A percentile compares a stretch with the other conserved stretches of the same genome.
These are phyloP conservation scores for Anastrepha ludens DNA, from an alignment of 1,140 invertebrate genomes.

Conservation along the genomic window DNA sequence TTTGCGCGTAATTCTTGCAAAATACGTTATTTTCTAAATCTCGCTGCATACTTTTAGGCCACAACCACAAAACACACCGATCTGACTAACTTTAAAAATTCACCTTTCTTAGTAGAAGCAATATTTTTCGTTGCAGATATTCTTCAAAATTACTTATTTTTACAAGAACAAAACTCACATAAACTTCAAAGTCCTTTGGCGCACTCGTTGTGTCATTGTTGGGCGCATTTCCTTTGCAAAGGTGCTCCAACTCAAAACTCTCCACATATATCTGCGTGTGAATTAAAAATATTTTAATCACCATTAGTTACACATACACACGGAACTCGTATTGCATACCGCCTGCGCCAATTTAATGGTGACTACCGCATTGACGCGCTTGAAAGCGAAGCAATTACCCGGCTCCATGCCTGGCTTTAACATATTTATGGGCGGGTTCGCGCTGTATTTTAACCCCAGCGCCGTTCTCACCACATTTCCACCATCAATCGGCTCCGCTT, in stretches of 20 bases:
- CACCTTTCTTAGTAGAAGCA: no score
- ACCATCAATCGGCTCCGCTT: conserved; percentile 30
- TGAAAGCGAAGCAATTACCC: conserved; percentile 66
- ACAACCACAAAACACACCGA: not conserved
- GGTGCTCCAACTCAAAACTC: conserved; percentile 61
- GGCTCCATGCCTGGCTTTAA: conserved; percentile 60
- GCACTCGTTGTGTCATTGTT: conserved; percentile 61
- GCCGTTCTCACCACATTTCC: conserved; percentile 58
- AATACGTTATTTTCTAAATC: not conserved
- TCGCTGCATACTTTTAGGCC: not conserved
- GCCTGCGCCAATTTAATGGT: conserved; percentile 60
- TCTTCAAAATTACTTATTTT: not conserved
- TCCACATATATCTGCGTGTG: conserved; percentile 61
- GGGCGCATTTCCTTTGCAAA: conserved; percentile 64
- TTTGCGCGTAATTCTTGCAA: not conserved
- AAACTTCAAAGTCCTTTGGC: conserved; percentile 67
- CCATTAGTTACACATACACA: not conserved
- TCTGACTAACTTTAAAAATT: no score
- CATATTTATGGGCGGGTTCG: conserved; percentile 67
- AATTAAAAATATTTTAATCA: not conserved
- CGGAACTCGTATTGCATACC: conserved; percentile 22
- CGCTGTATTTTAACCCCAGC: conserved; percentile 57
- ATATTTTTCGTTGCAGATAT: no score
- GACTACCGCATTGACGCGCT: conserved; percentile 58
- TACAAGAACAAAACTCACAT: conserved; percentile 57